Evolutionary conservation across 2,888 invertebrate genomes (phyloP), one percentile per base, ranked within the genome.

Genomic region (Lepidochitona cinerea): DNA sequence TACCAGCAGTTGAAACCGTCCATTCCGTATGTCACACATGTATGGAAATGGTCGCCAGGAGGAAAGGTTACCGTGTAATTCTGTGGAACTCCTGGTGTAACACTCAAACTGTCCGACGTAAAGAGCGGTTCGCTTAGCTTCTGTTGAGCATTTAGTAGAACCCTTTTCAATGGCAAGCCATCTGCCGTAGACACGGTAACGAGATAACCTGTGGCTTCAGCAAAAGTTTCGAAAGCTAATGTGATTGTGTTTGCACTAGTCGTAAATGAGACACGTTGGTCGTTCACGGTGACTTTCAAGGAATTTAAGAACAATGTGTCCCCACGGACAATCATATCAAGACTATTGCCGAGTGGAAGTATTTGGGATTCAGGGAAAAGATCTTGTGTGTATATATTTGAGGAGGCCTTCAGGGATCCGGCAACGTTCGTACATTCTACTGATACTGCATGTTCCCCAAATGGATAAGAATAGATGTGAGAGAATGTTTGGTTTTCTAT

Each of bases 1-100:
- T 85, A 88, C 37, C 85, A 79, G 5, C 59, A 36, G 33, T 80
- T 77, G 6, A 77, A 73, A 3, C 74, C 73, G 33, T 82, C 83
- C 29, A 84, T 84, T 0, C 85, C 87, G 68, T 83, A 88, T 12
- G 84, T 81, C 18, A 89, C 78, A 6, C 78, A 81, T 2, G 87
- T 77, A 54, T 84, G 82, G 29, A 82, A 72, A 68, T 83, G 81
- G 69, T 86, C 85, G 6, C 87, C 87, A 0, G 80, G 71, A 0
- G 81, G 79, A 5, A 88, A 73, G 1, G 71, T 68, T 7, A 87
- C 77, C 0, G 83, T 80, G n/a, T 87, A 81, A 29, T 82, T 80
- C 0, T 83, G 80, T 4, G 81, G 83, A 35, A 81, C 75, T 29
- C 81, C 81, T 83, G 85, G 84, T 0, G 82, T 79, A 12, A 77